Evolutionary conservation across 2,888 invertebrate genomes (phyloP).

Genomic region (Tiliacea aurago): DNA sequence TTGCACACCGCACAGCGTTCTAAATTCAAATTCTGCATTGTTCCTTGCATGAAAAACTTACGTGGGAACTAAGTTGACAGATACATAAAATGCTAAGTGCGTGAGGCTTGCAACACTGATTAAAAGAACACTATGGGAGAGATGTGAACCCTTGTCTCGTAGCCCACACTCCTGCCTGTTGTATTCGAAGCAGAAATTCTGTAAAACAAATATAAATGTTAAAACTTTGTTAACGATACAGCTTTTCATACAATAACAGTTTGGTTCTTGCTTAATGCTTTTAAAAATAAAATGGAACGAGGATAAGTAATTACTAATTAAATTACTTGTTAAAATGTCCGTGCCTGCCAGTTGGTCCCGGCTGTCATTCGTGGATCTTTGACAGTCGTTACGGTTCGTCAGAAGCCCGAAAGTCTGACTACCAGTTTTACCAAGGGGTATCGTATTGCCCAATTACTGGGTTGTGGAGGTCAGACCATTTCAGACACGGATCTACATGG

Average conservation of each 20-base stretch:
- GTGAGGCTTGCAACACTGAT: slow-evolving; percentile 72
- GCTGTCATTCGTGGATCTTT: too few species aligned
- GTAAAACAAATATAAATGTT: slow-evolving; percentile 69
- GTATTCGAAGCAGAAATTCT: slow-evolving; percentile 88
- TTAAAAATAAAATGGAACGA: slow-evolving; percentile 20
- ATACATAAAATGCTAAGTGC: slow-evolving; percentile 66
- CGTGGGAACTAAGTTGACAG: slow-evolving; percentile 62
- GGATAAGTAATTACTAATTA: slow-evolving; percentile 10
- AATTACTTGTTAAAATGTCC: too few species aligned
- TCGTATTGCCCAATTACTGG: too few species aligned
- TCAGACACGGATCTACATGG: too few species aligned
- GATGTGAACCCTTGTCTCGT: slow-evolving; percentile 68
- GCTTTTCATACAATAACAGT: slow-evolving; percentile 14
- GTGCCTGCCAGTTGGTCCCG: too few species aligned
- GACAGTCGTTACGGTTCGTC: too few species aligned
- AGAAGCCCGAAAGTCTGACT: too few species aligned
- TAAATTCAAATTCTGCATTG: slow-evolving; percentile 54
- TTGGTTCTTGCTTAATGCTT: slow-evolving; percentile 28
- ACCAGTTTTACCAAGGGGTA: too few species aligned
- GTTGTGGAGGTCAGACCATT: too few species aligned
- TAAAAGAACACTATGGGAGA: slow-evolving; percentile 69
- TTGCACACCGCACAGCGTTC: slow-evolving; percentile 55
- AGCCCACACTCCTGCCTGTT: slow-evolving; percentile 83
- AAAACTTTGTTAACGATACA: slow-evolving; percentile 23
- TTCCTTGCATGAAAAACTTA: slow-evolving; percentile 55